Conservation (phyloP, 1,140 invertebrate genomes). For the Laodelphax striatellus region DNA sequence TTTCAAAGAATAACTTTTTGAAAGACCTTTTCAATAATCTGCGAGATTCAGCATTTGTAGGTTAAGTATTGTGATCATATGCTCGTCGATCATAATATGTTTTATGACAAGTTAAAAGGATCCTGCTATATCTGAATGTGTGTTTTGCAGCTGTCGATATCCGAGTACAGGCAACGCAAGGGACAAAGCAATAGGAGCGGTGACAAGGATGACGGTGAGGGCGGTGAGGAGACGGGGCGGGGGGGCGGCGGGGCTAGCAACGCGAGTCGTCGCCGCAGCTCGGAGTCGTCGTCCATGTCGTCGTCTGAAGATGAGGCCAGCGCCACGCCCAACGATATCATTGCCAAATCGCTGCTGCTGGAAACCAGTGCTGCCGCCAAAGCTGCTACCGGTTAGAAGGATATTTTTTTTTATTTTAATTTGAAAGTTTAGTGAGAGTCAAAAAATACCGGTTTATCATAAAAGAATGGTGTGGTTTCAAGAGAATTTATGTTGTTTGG, state of each 20-base stretch:
- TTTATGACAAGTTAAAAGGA: too few relatives aligned
- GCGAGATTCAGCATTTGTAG: too few relatives aligned
- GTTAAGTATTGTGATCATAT: too few relatives aligned
- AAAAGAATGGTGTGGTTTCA: too few relatives aligned
- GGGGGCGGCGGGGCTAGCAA: not conserved
- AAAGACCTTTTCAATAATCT: too few relatives aligned
- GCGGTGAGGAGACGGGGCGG: not conserved
- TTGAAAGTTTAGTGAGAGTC: too few relatives aligned
- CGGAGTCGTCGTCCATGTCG: constrained; percentile 5
- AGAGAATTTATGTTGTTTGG: too few relatives aligned
- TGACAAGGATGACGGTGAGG: not conserved
- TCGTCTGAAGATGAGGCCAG: constrained; percentile 11
- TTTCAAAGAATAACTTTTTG: too few relatives aligned
- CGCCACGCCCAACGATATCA: constrained; percentile 2
- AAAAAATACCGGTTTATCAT: too few relatives aligned
- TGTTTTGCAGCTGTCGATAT: constrained; percentile 48
- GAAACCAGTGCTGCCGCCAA: constrained; percentile 11
- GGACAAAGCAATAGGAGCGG: constrained; percentile 25
- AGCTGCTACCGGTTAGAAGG: not conserved
- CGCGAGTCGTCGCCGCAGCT: not conserved
- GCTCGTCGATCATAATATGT: too few relatives aligned
- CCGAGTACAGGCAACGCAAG: constrained; percentile 56
- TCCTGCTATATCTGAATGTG: too few relatives aligned
- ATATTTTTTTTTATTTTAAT: not conserved
- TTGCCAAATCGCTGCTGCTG: constrained; percentile 17